Conservation (phyloP, 2,888 invertebrate species). For the Lasioglossum figueresi region DNA sequence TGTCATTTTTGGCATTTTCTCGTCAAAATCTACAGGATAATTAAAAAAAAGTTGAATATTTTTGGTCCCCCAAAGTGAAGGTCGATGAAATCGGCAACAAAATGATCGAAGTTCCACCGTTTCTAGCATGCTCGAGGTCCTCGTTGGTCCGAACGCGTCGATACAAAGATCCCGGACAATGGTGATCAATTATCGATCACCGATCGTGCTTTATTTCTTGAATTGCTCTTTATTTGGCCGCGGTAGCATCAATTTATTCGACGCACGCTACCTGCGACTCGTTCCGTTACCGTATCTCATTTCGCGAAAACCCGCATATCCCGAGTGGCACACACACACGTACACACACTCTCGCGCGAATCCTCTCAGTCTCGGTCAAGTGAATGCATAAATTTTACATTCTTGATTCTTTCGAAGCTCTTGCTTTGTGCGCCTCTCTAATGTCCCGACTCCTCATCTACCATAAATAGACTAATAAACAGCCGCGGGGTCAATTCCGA, state of each 20-base stretch:
- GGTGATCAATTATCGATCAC: constrained; percentile 11
- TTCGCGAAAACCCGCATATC: not conserved
- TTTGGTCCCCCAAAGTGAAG: too few species aligned
- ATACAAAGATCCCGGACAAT: not conserved
- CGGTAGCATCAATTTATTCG: not conserved
- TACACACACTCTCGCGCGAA: not conserved
- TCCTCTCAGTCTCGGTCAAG: not conserved
- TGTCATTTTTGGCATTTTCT: too few species aligned
- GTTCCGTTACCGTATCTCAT: not conserved
- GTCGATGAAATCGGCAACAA: not conserved
- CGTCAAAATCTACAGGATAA: too few species aligned
- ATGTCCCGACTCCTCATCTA: constrained; percentile 62
- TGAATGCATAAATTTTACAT: not conserved
- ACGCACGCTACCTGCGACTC: not conserved
- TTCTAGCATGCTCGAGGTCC: not conserved
- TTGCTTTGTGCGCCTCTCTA: constrained; percentile 74
- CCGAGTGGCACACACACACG: not conserved
- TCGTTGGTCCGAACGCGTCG: not conserved
- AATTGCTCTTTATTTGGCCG: constrained; percentile 15
- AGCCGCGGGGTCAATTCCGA: constrained; percentile 67
- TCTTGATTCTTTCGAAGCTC: constrained; percentile 17
- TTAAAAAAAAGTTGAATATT: too few species aligned
- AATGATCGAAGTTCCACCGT: not conserved
- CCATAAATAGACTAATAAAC: constrained; percentile 75
- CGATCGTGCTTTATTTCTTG: not conserved